Percentiles rank a stretch among this genome's conserved stretches.
Evolutionary conservation across 1,140 invertebrate genomes (phyloP).

Genomic region (Aricia agestis): DNA sequence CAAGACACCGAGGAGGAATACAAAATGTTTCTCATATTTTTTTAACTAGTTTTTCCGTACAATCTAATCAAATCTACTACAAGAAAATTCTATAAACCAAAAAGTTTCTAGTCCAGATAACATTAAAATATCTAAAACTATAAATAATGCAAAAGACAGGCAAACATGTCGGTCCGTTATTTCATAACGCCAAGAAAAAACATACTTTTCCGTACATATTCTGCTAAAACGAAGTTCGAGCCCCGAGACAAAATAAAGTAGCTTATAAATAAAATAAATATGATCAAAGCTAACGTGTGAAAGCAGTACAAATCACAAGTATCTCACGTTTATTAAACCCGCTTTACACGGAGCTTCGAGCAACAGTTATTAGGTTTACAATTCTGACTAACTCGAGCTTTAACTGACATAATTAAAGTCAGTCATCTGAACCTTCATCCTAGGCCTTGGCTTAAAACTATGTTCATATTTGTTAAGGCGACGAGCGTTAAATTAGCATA

Average conservation of each 20-base stretch:
- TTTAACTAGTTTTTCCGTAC: neutral
- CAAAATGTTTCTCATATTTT: neutral
- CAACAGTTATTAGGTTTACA: neutral
- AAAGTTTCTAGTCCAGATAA: no score
- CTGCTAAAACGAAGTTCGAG: no score
- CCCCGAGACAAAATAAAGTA: no score
- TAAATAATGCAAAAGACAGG: no score
- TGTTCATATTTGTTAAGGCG: conserved; percentile 1
- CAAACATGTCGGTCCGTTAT: no score
- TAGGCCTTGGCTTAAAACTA: neutral
- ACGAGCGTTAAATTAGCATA: neutral
- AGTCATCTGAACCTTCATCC: neutral
- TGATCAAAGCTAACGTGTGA: neutral
- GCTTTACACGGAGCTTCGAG: neutral
- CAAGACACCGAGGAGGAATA: neutral
- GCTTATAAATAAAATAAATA: neutral
- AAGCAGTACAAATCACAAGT: neutral
- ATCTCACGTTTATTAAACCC: neutral
- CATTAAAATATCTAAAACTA: no score
- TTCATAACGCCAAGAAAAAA: no score
- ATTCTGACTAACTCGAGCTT: neutral
- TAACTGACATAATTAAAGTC: neutral
- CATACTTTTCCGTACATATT: no score
- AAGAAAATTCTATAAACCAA: no score
- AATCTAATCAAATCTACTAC: no score